These are phyloP conservation scores for Paramuricea clavata DNA, from an alignment of 92 coral and sea anemone species.

Conservation along the genomic window DNA sequence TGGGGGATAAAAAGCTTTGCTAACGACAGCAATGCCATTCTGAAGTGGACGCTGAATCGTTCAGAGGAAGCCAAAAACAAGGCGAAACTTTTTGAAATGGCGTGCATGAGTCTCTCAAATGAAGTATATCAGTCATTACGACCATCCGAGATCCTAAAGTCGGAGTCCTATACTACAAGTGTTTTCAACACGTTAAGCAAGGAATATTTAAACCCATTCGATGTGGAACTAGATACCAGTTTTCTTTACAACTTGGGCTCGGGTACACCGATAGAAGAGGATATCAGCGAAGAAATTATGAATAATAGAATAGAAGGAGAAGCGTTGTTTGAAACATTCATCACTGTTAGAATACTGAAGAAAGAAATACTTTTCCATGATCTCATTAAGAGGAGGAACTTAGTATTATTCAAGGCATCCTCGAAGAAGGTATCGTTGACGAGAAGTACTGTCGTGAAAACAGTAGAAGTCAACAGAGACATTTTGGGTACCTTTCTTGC, in stretches of 20 bases:
- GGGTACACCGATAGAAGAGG: not conserved
- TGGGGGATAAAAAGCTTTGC: conserved; percentile 11
- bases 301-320: not conserved
- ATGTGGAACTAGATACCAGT: not conserved
- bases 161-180: not conserved
- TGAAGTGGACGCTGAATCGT: conserved; percentile 5
- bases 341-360: not conserved
- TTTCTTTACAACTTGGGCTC: not conserved
- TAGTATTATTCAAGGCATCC: not conserved
- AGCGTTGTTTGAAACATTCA: not conserved
- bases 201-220: not conserved
- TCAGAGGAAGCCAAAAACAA: not conserved
- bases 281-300: not conserved
- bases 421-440: not conserved
- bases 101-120: not conserved
- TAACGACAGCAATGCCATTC: conserved; percentile 1
- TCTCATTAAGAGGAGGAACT: not conserved
- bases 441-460: not conserved
- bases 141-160: not conserved
- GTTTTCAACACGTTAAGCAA: not conserved
- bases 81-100: not conserved
- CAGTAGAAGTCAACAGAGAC: not conserved
- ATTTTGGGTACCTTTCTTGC: conserved; percentile 4
- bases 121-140: not conserved
- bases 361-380: conserved; percentile 1